A percentile compares a stretch with the other conserved stretches of the same genome.
Evolutionary conservation across 2,888 invertebrate species (phyloP).

Genomic region (Notodonta ziczac): DNA sequence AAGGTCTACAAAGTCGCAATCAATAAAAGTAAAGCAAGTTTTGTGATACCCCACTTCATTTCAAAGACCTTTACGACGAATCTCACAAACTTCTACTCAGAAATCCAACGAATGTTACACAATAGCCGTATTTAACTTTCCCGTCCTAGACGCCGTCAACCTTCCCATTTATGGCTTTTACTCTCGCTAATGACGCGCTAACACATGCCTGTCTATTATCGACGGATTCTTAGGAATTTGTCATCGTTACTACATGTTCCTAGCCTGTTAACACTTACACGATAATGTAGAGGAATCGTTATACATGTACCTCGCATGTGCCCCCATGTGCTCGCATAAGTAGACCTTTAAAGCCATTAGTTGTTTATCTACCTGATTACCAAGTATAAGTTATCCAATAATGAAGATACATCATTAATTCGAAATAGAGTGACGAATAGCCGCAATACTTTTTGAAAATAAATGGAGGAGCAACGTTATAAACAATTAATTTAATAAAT

Average conservation of each 20-base stretch:
- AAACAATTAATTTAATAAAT: no score
- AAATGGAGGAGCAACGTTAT: no score
- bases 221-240: conserved; percentile 22
- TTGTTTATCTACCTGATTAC: background rate
- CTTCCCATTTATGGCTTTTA: conserved; percentile 20
- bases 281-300: conserved; percentile 20
- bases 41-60: background rate
- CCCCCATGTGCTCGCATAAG: conserved; percentile 8
- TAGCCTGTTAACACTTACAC: conserved; percentile 24
- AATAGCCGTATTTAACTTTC: conserved; percentile 18
- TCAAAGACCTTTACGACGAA: background rate
- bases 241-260: conserved; percentile 26
- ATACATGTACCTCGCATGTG: no score
- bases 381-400: conserved; percentile 1
- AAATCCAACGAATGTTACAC: background rate
- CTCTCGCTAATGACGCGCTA: conserved; percentile 26
- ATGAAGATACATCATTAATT: background rate
- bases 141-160: conserved; percentile 12
- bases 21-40: background rate
- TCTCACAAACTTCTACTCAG: background rate
- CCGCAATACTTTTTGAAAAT: no score
- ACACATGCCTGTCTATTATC: conserved; percentile 23
- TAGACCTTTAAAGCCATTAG: conserved; percentile 7
- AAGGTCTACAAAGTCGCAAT: background rate
- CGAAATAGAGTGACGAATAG: background rate